Evolutionary conservation across 2,113 vertebrate species (phyloP), one percentile per base, ranked within the genome.

Genomic region (Lutjanus erythropterus): DNA sequence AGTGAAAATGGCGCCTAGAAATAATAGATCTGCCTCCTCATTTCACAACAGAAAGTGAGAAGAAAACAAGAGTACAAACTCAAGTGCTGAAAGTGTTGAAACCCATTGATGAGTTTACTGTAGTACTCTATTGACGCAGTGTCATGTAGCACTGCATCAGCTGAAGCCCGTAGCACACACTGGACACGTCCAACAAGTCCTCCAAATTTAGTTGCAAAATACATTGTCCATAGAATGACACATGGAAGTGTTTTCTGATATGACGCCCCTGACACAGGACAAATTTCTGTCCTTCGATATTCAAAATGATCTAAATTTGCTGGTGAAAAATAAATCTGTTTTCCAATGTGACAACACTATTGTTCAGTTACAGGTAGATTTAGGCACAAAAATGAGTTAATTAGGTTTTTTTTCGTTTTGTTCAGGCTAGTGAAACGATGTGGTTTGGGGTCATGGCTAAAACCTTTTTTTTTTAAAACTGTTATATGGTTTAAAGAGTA

Each of bases 11-110:
- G 71, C 35, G 14, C 31, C 53, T 53, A 35, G 64, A 71, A 87
- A 84, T 84, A 66, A 83, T 75, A 53, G 33, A 80, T 79, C 71
- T 81, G 71, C 71, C 56, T 81, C 61, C 75, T 60, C 61, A 60
- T 72, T 86, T 84, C 70, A 75, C 47, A 62, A 23, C 35, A 52
- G 60, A 39, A 47, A 41, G 44, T 14, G 23, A 79, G 59, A 64
- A 29, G n/a, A 70, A 65, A 79, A 76, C 47, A 82, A 10, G 42
- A 71, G 37, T 11, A 33, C 55, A 79, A 75, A 80, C 12, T 31
- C 42, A 79, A 73, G 53, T 25, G 12, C 35, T 37, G 15, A 19
- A 21, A 52, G 47, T 41, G 50, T 56, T 31, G 14, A 15, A 44
- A 44, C 14, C 16, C 5, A n/a, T 6, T 70, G 61, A 72, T 60